A percentile compares a stretch with the other conserved stretches of the same genome.
Evolutionary conservation across 2,797 vertebrate species (phyloP).

Genomic region (Buphagus erythrorhynchus): DNA sequence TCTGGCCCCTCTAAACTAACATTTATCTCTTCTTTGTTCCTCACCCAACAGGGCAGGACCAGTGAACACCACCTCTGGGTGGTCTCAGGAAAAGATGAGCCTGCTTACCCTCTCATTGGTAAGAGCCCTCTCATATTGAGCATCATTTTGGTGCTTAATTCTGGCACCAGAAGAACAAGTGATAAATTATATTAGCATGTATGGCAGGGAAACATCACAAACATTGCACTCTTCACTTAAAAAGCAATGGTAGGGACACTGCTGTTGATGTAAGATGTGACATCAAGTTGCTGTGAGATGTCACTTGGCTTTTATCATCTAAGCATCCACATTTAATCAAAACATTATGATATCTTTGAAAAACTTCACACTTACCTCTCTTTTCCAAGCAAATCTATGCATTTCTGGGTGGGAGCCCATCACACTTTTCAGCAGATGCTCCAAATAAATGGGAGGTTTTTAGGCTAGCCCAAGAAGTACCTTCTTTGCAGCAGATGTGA

Average conservation of each 20-base stretch:
- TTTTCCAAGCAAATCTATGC: not conserved
- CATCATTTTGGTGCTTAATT: not conserved
- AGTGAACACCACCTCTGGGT: constrained; percentile 80
- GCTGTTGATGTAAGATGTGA: not conserved
- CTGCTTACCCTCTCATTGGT: constrained; percentile 80
- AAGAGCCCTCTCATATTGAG: constrained; percentile 3
- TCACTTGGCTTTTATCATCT: not conserved
- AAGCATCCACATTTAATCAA: not conserved
- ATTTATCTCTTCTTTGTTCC: not conserved
- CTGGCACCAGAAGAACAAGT: not conserved
- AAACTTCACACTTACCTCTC: not conserved
- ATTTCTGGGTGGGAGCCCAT: not conserved
- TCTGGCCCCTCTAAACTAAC: not conserved
- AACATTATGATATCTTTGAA: not conserved
- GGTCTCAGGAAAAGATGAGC: constrained; percentile 75
- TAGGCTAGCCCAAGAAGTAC: not conserved
- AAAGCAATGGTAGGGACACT: not conserved
- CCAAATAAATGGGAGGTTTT: not conserved
- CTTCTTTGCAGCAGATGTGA: not conserved
- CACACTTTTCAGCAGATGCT: not conserved
- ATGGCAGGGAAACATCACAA: not conserved
- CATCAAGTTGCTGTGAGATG: not conserved
- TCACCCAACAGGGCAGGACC: constrained; percentile 60
- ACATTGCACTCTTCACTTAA: not conserved
- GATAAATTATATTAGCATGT: not conserved